Evolutionary conservation across 2,113 vertebrate species (phyloP).

Genomic region (Isurus oxyrinchus): DNA sequence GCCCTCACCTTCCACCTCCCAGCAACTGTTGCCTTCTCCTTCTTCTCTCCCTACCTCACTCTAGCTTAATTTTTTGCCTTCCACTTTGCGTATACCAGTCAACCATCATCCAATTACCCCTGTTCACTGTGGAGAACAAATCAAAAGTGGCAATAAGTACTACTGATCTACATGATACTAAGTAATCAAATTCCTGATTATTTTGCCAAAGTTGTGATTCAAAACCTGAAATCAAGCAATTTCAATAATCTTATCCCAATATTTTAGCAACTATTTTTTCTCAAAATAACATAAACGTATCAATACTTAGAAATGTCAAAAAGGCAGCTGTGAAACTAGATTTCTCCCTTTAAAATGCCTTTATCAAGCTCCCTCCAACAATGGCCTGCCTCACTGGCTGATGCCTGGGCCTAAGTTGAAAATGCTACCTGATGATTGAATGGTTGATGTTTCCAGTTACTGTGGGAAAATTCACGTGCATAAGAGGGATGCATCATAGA

Average conservation of each 20-base stretch:
- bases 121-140: not conserved
- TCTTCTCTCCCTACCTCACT: not conserved
- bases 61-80: not conserved
- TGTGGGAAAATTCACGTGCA: too few relatives aligned
- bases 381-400: too few relatives aligned
- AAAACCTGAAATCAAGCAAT: not conserved
- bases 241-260: not conserved
- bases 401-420: too few relatives aligned
- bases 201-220: not conserved
- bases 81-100: not conserved
- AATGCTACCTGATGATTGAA: too few relatives aligned
- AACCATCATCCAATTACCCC: not conserved
- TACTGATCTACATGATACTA: not conserved
- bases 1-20: not conserved
- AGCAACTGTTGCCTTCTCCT: not conserved
- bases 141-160: not conserved
- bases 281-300: too few relatives aligned
- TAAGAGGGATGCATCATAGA: too few relatives aligned
- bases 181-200: not conserved
- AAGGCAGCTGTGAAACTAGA: too few relatives aligned
- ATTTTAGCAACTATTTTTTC: not conserved
- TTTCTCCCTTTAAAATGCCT: not conserved
- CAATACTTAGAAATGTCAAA: not conserved
- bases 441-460: too few relatives aligned
- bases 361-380: not conserved